phyloP scores from a whole-genome alignment of 1,140 invertebrate species.

The Drosophila miranda region DNA sequence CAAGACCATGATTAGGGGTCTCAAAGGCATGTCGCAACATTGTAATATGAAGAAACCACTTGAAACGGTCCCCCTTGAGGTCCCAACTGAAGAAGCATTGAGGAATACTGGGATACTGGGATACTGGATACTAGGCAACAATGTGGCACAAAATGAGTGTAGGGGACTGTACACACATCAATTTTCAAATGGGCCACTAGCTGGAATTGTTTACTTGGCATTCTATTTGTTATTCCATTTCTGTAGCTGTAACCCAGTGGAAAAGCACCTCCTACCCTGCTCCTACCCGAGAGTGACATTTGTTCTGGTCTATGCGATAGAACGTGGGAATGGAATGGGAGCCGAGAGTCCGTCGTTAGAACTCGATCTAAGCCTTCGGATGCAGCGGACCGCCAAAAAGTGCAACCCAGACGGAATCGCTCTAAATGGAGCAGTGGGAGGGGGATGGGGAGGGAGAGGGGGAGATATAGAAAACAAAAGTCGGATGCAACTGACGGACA shows the following conservation, averaged over 20 bases:
- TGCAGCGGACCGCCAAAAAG: slow-evolving; percentile 12
- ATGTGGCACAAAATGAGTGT: background rate
- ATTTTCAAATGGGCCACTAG: background rate
- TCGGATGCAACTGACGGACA: slow-evolving; percentile 40
- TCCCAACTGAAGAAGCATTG: background rate
- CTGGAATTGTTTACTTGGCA: slow-evolving; percentile 24
- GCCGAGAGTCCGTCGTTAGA: slow-evolving; percentile 3
- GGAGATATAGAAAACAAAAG: slow-evolving; percentile 24
- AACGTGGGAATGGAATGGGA: slow-evolving; percentile 41
- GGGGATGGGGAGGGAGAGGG: background rate
- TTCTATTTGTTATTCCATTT: slow-evolving; percentile 24
- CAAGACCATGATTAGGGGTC: background rate
- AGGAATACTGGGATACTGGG: background rate
- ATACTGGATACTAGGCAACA: background rate
- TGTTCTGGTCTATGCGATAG: too few species aligned
- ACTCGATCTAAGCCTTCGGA: slow-evolving; percentile 12
- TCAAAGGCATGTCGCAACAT: background rate
- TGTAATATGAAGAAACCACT: slow-evolving; percentile 17
- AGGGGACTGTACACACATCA: background rate
- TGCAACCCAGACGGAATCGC: slow-evolving; percentile 14
- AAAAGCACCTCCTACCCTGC: background rate
- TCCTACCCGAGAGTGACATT: too few species aligned
- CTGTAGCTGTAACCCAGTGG: slow-evolving; percentile 8
- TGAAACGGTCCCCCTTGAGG: background rate
- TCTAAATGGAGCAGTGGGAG: too few species aligned